phyloP scores from a whole-genome alignment of 2,113 vertebrate species.

The Melanostigma gelatinosum region DNA sequence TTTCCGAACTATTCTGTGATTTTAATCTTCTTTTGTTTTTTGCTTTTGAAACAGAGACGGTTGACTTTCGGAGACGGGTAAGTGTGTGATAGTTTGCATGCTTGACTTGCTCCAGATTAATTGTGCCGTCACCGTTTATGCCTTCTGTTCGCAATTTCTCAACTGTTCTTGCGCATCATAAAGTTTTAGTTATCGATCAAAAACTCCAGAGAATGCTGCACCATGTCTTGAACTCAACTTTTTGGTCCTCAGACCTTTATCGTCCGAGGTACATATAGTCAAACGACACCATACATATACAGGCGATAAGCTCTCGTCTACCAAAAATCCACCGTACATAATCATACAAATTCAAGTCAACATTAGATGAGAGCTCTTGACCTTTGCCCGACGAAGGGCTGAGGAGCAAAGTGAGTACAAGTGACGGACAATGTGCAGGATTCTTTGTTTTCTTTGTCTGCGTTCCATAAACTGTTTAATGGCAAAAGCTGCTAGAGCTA shows the following conservation, averaged over 20 bases:
- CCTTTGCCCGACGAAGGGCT: background rate
- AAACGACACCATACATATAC: background rate
- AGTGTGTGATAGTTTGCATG: slow-evolving; percentile 28
- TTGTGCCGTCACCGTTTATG: background rate
- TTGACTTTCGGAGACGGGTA: slow-evolving; percentile 33
- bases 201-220: background rate
- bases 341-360: background rate
- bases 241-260: background rate
- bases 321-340: background rate
- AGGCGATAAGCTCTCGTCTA: background rate
- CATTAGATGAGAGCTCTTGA: background rate
- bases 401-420: background rate
- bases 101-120: background rate
- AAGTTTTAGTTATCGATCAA: background rate
- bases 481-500: background rate
- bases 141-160: background rate
- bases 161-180: background rate
- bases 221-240: background rate
- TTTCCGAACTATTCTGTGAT: background rate
- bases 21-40: slow-evolving; percentile 6
- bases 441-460: background rate
- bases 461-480: background rate
- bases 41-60: slow-evolving; percentile 56
- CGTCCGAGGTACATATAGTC: background rate
- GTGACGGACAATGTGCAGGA: background rate